These are phyloP conservation scores for Battus philenor DNA, from an alignment of 1,140 invertebrate genomes.

Conservation along the genomic window DNA sequence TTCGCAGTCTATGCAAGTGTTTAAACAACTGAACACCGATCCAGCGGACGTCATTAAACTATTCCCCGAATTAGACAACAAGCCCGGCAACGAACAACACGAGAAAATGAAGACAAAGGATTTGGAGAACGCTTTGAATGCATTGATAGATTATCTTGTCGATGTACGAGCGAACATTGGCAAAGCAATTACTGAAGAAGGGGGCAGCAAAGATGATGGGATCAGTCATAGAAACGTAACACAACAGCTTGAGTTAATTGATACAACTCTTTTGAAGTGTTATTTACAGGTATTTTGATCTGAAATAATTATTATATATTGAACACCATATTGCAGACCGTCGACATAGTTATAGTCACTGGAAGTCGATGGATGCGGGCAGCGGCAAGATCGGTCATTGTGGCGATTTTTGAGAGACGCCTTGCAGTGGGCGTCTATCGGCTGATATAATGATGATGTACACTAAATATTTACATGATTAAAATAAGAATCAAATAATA, in stretches of 20 bases:
- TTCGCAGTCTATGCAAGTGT: slow-evolving; percentile 92
- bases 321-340: too few relatives aligned
- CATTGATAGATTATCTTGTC: slow-evolving; percentile 92
- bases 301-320: too few relatives aligned
- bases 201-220: slow-evolving; percentile 49
- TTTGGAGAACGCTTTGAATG: slow-evolving; percentile 90
- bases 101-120: slow-evolving; percentile 85
- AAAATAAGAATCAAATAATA: too few relatives aligned
- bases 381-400: too few relatives aligned
- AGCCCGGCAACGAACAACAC: slow-evolving; percentile 61
- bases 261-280: slow-evolving; percentile 97
- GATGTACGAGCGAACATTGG: slow-evolving; percentile 81
- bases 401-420: too few relatives aligned
- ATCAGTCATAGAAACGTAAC: slow-evolving; percentile 60
- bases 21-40: slow-evolving; percentile 92
- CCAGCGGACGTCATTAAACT: slow-evolving; percentile 95
- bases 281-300: slow-evolving; percentile 97
- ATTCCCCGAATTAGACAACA: slow-evolving; percentile 92
- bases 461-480: too few relatives aligned
- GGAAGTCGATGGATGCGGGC: too few relatives aligned
- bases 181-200: slow-evolving; percentile 46
- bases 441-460: too few relatives aligned
- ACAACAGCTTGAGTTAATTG: slow-evolving; percentile 93
- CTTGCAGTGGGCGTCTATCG: too few relatives aligned
- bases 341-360: too few relatives aligned